phyloP scores from a whole-genome alignment of 1,140 invertebrate genomes.

The Aphidius gifuensis region DNA sequence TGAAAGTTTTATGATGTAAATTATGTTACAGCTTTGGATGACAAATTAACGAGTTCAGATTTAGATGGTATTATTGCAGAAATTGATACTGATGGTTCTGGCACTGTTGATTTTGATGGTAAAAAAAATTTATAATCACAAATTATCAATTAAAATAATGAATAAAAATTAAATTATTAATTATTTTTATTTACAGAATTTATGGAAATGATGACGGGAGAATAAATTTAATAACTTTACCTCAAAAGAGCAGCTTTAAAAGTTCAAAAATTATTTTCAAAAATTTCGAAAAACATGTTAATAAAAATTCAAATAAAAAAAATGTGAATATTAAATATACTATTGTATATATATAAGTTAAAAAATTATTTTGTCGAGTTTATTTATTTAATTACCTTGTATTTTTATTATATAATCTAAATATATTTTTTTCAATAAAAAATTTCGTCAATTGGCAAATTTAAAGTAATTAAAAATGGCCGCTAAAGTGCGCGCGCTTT shows the following conservation, averaged over 20 bases:
- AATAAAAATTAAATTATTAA: slow-evolving; percentile 1
- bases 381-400: too few species aligned
- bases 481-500: too few species aligned
- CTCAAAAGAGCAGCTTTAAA: not conserved
- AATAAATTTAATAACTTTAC: slow-evolving; percentile 53
- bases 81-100: slow-evolving; percentile 91
- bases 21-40: slow-evolving; percentile 67
- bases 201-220: slow-evolving; percentile 85
- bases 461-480: too few species aligned
- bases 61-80: slow-evolving; percentile 90
- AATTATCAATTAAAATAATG: not conserved
- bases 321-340: too few species aligned
- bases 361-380: too few species aligned
- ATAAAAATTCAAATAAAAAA: too few species aligned
- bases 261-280: not conserved
- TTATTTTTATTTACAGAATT: slow-evolving; percentile 61
- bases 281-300: not conserved
- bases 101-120: slow-evolving; percentile 88
- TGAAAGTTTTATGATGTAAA: too few species aligned
- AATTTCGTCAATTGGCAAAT: too few species aligned
- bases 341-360: too few species aligned
- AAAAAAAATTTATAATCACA: slow-evolving; percentile 26
- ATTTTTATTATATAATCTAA: too few species aligned
- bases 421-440: too few species aligned
- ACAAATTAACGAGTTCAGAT: slow-evolving; percentile 79